Base-by-base conservation (phyloP, 2,797 vertebrate species). In the Anguilla pacifica region DNA sequence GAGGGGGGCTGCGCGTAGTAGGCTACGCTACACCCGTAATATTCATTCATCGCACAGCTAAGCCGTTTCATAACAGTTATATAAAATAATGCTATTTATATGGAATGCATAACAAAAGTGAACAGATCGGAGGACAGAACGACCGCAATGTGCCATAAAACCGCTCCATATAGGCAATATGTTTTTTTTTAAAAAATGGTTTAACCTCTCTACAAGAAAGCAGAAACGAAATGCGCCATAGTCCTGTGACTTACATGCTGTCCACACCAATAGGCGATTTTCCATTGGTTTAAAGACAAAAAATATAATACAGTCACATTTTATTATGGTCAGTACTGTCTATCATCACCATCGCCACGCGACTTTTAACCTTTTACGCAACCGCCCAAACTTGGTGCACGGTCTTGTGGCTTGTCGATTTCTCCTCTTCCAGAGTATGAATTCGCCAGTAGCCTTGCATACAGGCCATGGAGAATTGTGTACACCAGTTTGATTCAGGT, bases 31-130 rank as follows among this genome's bases (percentile, higher is more conserved):
- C 31, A 79, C 11, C 9, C 6, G 82, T 57, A 55, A 57, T 84
- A 84, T 15, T 55, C 25, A 57, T 55, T 84, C 51, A 35, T 11
- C 82, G 31, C 49, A 84, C 82, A 55, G 82, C 53, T 53, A 57
- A 15, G 82, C 82, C 11, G 82, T 81, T 81, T 49, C 43, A 81
- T 81, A 81, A 49, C 43, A 51, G 39, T 81, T 81, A 81, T 51
- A 49, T 81, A 81, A 79, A 49, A 49, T 81, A 49, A 49, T 49
- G 43, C 77, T 81, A 81, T 81, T 81, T 81, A 81, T 10, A 81
- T 51, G 77, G 74, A 81, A 51, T 51, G 77, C 43, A 49, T 81
- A 25, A 49, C 39, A 81, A 81, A 81, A 81, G 46, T n/a, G 77
- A 81, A 49, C n/a, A 81, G 77, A 81, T 17, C 5, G 77, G 19